phyloP scores from a whole-genome alignment of 2,888 invertebrate genomes.

The Exephanes ischioxanthus region DNA sequence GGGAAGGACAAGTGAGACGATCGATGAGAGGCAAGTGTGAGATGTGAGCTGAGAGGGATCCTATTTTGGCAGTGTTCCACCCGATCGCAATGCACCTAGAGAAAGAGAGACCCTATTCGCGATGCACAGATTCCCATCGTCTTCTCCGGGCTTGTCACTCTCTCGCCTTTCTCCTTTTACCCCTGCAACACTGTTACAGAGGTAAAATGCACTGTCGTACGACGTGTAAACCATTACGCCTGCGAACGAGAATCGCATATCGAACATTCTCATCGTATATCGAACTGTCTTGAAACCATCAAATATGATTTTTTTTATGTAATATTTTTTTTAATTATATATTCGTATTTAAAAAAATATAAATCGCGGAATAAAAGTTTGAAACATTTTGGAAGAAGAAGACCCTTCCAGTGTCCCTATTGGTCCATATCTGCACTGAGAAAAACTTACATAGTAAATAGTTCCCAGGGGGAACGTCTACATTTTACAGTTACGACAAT shows the following conservation, averaged over 20 bases:
- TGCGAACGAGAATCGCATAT: neutral
- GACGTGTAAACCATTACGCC: neutral
- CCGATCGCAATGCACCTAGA: conserved; percentile 57
- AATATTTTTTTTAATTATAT: no score
- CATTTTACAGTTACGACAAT: no score
- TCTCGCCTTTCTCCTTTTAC: conserved; percentile 31
- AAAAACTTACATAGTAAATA: no score
- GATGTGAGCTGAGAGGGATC: conserved; percentile 67
- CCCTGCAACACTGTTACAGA: conserved; percentile 30
- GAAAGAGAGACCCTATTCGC: neutral
- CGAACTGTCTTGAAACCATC: no score
- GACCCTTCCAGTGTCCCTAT: no score
- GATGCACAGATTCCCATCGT: neutral
- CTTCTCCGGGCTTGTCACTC: conserved; percentile 13
- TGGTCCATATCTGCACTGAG: no score
- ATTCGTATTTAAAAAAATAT: no score
- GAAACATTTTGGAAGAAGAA: no score
- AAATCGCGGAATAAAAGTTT: no score
- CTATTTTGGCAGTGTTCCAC: conserved; percentile 79
- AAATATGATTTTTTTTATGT: no score
- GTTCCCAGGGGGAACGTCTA: no score
- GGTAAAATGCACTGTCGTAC: neutral
- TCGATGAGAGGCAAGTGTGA: conserved; percentile 45
- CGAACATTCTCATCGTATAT: neutral
- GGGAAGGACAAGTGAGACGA: conserved; percentile 13